Evolutionary conservation across 2,797 vertebrate species (phyloP), one percentile per base, ranked within the genome.

Genomic region (Rhadinocentrus ornatus): DNA sequence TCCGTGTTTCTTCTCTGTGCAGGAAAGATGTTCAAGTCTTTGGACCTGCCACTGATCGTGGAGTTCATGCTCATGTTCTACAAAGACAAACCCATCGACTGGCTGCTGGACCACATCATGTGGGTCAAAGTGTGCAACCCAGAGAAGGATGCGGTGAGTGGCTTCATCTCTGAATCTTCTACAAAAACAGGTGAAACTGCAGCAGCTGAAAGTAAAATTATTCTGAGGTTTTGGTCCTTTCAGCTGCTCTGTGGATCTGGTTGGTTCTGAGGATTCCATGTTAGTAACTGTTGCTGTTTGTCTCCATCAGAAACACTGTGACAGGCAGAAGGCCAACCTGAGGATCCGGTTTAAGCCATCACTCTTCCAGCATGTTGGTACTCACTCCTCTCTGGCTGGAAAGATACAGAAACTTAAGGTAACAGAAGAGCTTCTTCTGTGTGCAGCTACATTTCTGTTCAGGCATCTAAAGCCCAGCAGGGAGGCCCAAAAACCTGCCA

Each of bases 41-140:
- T 97, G 90, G 98, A 99, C 85, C 94, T 99, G 85, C 97, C 97
- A 48, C 94, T 99, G 81, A 98, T 99, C 6, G 98, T 99, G 77
- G 97, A 99, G 92, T 99, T 99, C 90, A 97, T 99, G 91, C 94
- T 99, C 62, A 99, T 99, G 98, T 99, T 99, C 94, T 98, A 98
- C 88, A 99, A 97, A 85, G 98, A 99, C 94, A 99, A 99, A 81
- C 98, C 98, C 87, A 99, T 99, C 24, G 97, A 99, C 90, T 99
- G 98, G 98, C 96, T 99, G 66, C 94, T 99, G 66, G 98, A 99
- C 91, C 98, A 99, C 89, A 98, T 99, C 90, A 96, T 99, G 86
- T 99, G 98, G 98, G 98, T 99, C 82, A 99, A 99, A 85, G 98
- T 99, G 76, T 99, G 98, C 95, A 99, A 99, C 85, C 98, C 98